phyloP scores from a whole-genome alignment of 2,888 invertebrate genomes.

The Allygus modestus region DNA sequence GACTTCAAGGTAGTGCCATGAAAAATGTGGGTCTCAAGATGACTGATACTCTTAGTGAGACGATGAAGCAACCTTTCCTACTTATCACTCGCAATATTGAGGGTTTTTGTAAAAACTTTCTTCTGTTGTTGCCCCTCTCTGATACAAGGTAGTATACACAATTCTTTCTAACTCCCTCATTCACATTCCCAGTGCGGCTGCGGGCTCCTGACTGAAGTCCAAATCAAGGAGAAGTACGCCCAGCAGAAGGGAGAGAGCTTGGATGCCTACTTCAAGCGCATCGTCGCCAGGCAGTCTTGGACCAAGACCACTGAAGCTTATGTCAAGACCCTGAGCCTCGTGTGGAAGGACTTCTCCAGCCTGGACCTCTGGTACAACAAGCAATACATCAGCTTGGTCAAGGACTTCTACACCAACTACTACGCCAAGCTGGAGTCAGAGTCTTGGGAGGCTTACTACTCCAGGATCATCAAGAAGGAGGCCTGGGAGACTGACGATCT shows the following conservation, averaged over 20 bases:
- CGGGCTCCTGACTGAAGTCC: background rate
- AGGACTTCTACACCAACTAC: constrained; percentile 17
- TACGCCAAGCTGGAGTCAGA: constrained; percentile 18
- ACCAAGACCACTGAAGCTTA: constrained; percentile 13
- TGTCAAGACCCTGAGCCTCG: constrained; percentile 14
- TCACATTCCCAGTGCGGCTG: background rate
- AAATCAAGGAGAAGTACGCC: constrained; percentile 12
- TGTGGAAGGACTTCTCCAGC: background rate
- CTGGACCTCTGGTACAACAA: constrained; percentile 46
- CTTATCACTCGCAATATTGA: too few relatives aligned
- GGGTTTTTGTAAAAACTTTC: too few relatives aligned
- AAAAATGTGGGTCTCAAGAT: too few relatives aligned
- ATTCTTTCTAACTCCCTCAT: too few relatives aligned
- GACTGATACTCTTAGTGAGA: too few relatives aligned
- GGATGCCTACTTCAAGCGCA: constrained; percentile 10
- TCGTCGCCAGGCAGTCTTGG: background rate
- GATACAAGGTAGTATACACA: too few relatives aligned
- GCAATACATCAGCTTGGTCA: background rate
- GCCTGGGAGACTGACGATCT: constrained; percentile 20
- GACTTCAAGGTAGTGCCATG: too few relatives aligned
- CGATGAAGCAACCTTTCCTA: too few relatives aligned
- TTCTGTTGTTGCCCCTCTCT: too few relatives aligned
- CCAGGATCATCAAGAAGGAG: background rate
- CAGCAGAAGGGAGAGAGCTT: background rate
- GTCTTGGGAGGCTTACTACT: background rate